Conservation (phyloP, 2,113 vertebrate genomes). For the cat (Felis catus) region DNA sequence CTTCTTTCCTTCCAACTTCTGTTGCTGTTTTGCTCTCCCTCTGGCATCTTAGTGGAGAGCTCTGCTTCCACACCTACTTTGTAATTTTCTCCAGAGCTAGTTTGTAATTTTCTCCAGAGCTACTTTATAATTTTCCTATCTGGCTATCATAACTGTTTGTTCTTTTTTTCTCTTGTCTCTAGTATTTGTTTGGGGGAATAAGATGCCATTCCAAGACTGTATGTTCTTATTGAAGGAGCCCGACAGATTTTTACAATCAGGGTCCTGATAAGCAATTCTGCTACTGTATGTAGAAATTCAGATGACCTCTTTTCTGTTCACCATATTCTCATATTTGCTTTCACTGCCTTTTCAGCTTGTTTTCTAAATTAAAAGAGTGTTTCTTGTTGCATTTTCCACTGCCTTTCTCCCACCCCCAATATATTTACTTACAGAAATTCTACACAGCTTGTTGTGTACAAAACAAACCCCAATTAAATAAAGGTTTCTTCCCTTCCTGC, state of each 20-base stretch:
- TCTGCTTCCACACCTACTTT: background rate
- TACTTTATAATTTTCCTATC: conserved; percentile 52
- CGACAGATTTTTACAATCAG: conserved; percentile 19
- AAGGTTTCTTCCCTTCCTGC: background rate
- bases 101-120: background rate
- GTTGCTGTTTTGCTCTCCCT: background rate
- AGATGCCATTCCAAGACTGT: conserved; percentile 52
- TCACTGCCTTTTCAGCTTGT: background rate
- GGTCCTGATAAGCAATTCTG: conserved; percentile 25
- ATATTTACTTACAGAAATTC: background rate
- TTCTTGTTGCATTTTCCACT: conserved; percentile 5
- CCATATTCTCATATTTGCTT: background rate
- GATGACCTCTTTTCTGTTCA: background rate
- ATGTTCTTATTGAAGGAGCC: conserved; percentile 49
- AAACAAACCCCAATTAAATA: background rate
- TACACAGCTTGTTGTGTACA: background rate
- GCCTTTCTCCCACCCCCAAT: too few relatives aligned
- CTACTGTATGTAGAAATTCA: background rate
- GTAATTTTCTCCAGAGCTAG: too few relatives aligned
- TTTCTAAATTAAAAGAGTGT: conserved; percentile 14
- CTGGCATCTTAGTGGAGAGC: background rate
- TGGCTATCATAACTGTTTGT: conserved; percentile 43
- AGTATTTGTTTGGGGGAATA: conserved; percentile 59
- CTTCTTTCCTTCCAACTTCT: background rate
- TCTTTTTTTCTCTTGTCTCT: conserved; percentile 28